These are phyloP conservation scores for Entomobrya multifasciata DNA, from an alignment of 2,888 invertebrate species.

Conservation along the genomic window DNA sequence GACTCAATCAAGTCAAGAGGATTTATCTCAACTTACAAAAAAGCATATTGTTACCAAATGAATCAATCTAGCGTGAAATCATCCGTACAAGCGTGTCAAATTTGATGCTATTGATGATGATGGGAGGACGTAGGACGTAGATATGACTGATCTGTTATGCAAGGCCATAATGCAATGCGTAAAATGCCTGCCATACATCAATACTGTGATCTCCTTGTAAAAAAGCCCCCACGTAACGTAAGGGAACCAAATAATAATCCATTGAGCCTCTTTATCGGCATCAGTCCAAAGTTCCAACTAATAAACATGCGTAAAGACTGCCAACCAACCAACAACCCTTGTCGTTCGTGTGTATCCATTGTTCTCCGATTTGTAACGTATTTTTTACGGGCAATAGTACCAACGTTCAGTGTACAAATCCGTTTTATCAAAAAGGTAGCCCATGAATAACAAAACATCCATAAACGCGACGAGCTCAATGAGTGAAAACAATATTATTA, in stretches of 20 bases:
- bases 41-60: slow-evolving; percentile 75
- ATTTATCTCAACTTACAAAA: slow-evolving; percentile 64
- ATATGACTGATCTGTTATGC: slow-evolving; percentile 48
- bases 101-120: slow-evolving; percentile 50
- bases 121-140: background rate
- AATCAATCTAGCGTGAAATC: slow-evolving; percentile 74
- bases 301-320: background rate
- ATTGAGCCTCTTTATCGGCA: slow-evolving; percentile 30
- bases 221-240: slow-evolving; percentile 32
- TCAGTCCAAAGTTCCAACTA: background rate
- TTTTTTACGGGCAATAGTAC: background rate
- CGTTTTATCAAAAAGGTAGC: too few relatives aligned
- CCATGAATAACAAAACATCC: slow-evolving; percentile 39
- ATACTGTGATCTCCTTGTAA: background rate
- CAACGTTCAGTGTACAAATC: slow-evolving; percentile 38
- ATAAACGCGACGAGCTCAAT: too few relatives aligned
- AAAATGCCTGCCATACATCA: background rate
- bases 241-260: slow-evolving; percentile 66
- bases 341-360: slow-evolving; percentile 13
- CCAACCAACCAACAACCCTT: slow-evolving; percentile 5
- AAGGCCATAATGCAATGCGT: background rate
- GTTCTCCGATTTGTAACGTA: slow-evolving; percentile 29
- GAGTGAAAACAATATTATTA: slow-evolving; percentile 2
- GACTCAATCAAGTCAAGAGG: slow-evolving; percentile 73
- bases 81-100: slow-evolving; percentile 74